Evolutionary conservation across 2,888 invertebrate species (phyloP), one percentile per base, ranked within the genome.

Genomic region (Diaperis boleti): DNA sequence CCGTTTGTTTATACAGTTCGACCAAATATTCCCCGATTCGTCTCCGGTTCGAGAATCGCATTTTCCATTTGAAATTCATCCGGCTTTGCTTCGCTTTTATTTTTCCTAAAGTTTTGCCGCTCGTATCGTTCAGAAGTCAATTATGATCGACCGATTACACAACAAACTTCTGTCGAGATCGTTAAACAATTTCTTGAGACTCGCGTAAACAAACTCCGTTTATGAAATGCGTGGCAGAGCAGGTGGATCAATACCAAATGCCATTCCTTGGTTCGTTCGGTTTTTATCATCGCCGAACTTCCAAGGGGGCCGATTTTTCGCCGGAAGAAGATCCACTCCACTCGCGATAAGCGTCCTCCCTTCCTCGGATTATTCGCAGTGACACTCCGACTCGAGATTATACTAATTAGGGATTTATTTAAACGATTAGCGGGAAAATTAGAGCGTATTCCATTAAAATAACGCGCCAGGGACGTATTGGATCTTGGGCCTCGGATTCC

Each of bases 341-440:
- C 10, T 41, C 39, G 52, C 52, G 52, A 52, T 52, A 52, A 52
- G 52, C 37, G 35, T 18, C 39, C 52, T 33, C 7, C 41, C 54
- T 54, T 54, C 31, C 31, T 54, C 41, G 26, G 55, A 57, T 44
- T 44, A 55, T 55, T 55, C 55, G 26, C 15, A 44, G 44, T 22
- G 50, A 50, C 52, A 63, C 37, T 47, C 33, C 35, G 47, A 50
- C 39, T 35, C 17, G 45, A 68, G 67, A 72, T 71, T 68, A 71
- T 70, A 66, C 66, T 68, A 70, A 70, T 71, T 70, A 67, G 64
- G 67, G 68, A 72, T 73, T 72, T 72, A 69, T 71, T 68, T 65
- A 60, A 64, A 64, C 63, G 69, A 62, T 66, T 55, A 63, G 64
- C 67, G 67, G 67, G 69, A 70, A 68, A 67, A 69, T 71, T 69